Base-by-base conservation (phyloP, 2,888 invertebrate species). In the Thecocarcelia acutangulata region DNA sequence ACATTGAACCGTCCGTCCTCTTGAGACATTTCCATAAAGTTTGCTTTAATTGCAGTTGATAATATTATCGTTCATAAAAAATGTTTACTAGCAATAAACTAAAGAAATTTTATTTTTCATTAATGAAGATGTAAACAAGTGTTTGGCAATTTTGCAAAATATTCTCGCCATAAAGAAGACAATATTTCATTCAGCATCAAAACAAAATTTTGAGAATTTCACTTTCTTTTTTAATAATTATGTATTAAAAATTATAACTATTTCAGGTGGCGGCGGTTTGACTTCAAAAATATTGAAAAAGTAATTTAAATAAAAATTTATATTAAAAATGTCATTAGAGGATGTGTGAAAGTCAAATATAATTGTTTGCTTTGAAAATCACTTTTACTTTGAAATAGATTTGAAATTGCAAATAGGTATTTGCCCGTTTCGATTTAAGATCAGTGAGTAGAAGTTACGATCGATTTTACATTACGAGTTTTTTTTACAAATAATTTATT, bases 21-120 rank as follows among this genome's bases (percentile, higher is more conserved):
- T n/a, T n/a, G n/a, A 77, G 58, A 70, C 63, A 50, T 24, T 63
- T 77, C 56, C 24, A 48, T 42, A 50, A 40, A 77, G 42, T 21
- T 3, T 50, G 48, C 50, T 77, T 69, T 58, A 64, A 66, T 72
- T 78, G 59, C 33, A 42, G 37, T 24, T 42, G 17, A 59, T 52
- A 59, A 50, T 15, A 19, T 50, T 58, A 40, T 33, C 15, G 15
- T 44, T 58, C 50, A 72, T 56, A 6, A 44, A 42, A n/a, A 44
- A 61, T 9, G 33, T 50, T 50, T 63, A 12, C 48, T 21, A 69
- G 54, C 46, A 54, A 52, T 40, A 70, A 33, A 21, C 0, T 37
- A 56, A 17, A 46, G 1, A 15, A 11, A 17, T 33, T 15, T 12
- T 15, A 15, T 40, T 44, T 24, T 3, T 15, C 12, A 46, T 48